A percentile compares a stretch with the other conserved stretches of the same genome.
phyloP scores from a whole-genome alignment of 2,888 invertebrate genomes.

The Argyresthia goedartella region DNA sequence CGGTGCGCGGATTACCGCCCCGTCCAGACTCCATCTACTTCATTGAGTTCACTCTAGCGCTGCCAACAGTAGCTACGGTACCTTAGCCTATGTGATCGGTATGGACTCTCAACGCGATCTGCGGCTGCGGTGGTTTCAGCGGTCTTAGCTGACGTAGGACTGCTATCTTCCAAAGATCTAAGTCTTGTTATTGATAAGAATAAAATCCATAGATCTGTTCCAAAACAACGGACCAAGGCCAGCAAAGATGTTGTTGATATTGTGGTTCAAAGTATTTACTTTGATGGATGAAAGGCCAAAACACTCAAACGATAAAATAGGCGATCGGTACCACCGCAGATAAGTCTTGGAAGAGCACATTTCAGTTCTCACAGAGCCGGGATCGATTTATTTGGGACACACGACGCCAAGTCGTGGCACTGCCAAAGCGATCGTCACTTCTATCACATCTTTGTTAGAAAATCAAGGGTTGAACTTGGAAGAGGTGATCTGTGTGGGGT shows the following conservation, averaged over 20 bases:
- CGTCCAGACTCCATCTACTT: no score
- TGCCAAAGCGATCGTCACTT: neutral
- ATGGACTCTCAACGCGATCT: no score
- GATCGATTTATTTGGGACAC: neutral
- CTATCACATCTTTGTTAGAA: neutral
- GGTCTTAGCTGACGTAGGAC: constrained; percentile 12
- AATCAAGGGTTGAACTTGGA: neutral
- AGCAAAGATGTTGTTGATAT: constrained; percentile 1
- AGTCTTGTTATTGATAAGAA: constrained; percentile 13
- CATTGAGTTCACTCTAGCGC: no score
- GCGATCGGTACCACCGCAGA: no score
- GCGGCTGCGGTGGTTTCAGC: constrained; percentile 14
- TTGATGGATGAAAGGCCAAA: constrained; percentile 17
- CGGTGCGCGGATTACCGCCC: no score
- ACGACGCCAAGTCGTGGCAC: neutral
- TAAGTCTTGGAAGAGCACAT: no score
- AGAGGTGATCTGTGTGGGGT: no score
- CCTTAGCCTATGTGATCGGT: constrained; percentile 12
- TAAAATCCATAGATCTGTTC: constrained; percentile 12
- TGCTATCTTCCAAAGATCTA: constrained; percentile 13
- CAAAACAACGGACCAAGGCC: constrained; percentile 7
- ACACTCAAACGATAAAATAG: constrained; percentile 10
- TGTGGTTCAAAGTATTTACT: constrained; percentile 10
- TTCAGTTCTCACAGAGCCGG: no score
- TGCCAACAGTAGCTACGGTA: constrained; percentile 17